Base-by-base conservation (phyloP, 1,140 invertebrate species). In the Leptinotarsa defecta region DNA sequence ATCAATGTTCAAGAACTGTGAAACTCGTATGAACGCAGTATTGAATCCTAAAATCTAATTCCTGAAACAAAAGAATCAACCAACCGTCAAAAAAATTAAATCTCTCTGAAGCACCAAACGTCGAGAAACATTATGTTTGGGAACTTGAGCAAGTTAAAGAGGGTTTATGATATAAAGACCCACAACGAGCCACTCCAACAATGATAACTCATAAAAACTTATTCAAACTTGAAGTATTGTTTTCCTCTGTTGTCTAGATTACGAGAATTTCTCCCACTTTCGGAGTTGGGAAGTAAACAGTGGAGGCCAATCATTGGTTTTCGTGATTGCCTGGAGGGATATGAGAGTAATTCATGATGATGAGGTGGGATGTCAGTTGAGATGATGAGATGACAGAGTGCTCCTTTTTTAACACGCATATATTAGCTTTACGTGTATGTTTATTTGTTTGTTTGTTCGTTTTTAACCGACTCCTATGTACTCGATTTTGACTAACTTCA, bases 141-240 rank as follows among this genome's bases (percentile, higher is more conserved):
- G 13, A 57, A 57, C 52, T 57, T 57, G 13, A 57, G n/a, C 52
- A 57, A 57, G 52, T 57, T 57, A 19, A 57, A 57, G 52, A 57
- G 52, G 52, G 52, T 19, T 57, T 57, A 57, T 57, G 19, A 68
- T 68, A 68, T 68, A 57, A 57, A 68, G 67, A 68, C 34, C 67
- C 43, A 68, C 43, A 68, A 68, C 67, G 43, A 68, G 24, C 67
- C 43, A 68, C 67, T 68, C 27, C n/a, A 68, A 43, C 67, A 68
- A 68, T 68, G 43, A 68, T 43, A 68, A 68, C 43, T 68, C 67
- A 68, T 68, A 68, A 68, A 68, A 68, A 68, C 24, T 68, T 68
- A 68, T 13, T 68, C 67, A 43, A 68, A 68, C 67, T 68, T 43
- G 67, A 48, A 43, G 43, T 68, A 68, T 68, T 68, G 43, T 43